Evolutionary conservation across 2,113 vertebrate species (phyloP), one percentile per base, ranked within the genome.

Genomic region (Hiodon alosoides): DNA sequence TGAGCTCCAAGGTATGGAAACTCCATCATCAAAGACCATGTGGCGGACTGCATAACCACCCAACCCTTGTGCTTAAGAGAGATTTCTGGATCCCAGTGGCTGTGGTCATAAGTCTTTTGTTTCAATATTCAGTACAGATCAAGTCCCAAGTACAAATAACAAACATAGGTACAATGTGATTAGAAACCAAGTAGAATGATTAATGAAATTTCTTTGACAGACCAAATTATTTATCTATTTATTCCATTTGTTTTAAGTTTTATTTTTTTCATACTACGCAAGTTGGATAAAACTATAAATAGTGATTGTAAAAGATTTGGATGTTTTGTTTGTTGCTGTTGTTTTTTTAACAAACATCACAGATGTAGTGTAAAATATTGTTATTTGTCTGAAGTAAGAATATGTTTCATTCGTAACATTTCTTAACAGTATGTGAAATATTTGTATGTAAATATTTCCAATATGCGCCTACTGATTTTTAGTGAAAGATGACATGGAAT

Each of bases 221-320:
- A 79, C 77, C 72, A 67, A 77, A 79, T 81, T 72, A 76, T 73
- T 69, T 65, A 76, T 76, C 51, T 76, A 79, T 82, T 78, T 68
- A 78, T 80, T 78, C 68, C 69, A 79, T 52, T 78, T 72, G 79
- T 80, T 79, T 71, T 71, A 53, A 11, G 51, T 17, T 78, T 86
- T 69, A 77, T 59, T 78, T 70, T 50, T 74, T 75, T 58, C 74
- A 73, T 74, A 78, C 82, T 31, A 65, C 71, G 61, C 67, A 68
- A 70, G 51, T 59, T 69, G 77, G 83, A 76, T 71, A 81, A 80
- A 81, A 79, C 52, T 69, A 75, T 81, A 81, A 81, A 85, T 79
- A 77, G 81, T 86, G 86, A 84, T 84, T 87, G 85, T 87, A 87
- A 77, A 81, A 74, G 74, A 83, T 85, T 83, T 85, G 17, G 86